Conservation (phyloP, 1,140 invertebrate genomes). For the Drosophila sechellia region DNA sequence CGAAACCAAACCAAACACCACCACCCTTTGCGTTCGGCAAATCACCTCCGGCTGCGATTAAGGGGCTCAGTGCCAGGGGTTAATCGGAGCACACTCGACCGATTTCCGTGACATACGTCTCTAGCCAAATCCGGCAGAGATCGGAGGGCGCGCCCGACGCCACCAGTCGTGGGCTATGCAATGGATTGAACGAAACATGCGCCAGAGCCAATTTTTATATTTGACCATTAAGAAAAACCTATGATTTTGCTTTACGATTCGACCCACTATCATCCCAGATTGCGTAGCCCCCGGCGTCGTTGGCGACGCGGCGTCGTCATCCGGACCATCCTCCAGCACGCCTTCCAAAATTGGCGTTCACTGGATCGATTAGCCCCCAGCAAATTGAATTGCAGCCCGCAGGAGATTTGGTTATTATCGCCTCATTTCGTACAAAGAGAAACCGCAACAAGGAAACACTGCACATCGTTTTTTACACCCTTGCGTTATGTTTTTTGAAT, state of each 20-base stretch:
- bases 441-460: slow-evolving; percentile 54
- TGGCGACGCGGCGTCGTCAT: slow-evolving; percentile 18
- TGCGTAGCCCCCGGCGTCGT: slow-evolving; percentile 49
- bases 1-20: neutral
- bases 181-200: slow-evolving; percentile 61
- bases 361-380: slow-evolving; percentile 70
- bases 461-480: slow-evolving; percentile 59
- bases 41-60: slow-evolving; percentile 79
- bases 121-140: slow-evolving; percentile 12
- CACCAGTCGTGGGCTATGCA: slow-evolving; percentile 45
- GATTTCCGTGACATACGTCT: slow-evolving; percentile 68
- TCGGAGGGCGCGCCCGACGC: slow-evolving; percentile 26
- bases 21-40: slow-evolving; percentile 62
- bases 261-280: slow-evolving; percentile 43
- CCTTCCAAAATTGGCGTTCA: slow-evolving; percentile 18
- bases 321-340: slow-evolving; percentile 41
- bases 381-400: slow-evolving; percentile 71
- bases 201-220: slow-evolving; percentile 51
- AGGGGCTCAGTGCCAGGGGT: slow-evolving; percentile 77
- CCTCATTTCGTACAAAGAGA: slow-evolving; percentile 61
- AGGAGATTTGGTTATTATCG: slow-evolving; percentile 69
- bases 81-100: slow-evolving; percentile 63
- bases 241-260: slow-evolving; percentile 51
- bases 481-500: slow-evolving; percentile 69
- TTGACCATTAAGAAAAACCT: slow-evolving; percentile 34